Percentiles rank a stretch among this genome's conserved stretches.
Evolutionary conservation across 1,140 invertebrate genomes (phyloP).

Genomic region (Drosophila ironensis): DNA sequence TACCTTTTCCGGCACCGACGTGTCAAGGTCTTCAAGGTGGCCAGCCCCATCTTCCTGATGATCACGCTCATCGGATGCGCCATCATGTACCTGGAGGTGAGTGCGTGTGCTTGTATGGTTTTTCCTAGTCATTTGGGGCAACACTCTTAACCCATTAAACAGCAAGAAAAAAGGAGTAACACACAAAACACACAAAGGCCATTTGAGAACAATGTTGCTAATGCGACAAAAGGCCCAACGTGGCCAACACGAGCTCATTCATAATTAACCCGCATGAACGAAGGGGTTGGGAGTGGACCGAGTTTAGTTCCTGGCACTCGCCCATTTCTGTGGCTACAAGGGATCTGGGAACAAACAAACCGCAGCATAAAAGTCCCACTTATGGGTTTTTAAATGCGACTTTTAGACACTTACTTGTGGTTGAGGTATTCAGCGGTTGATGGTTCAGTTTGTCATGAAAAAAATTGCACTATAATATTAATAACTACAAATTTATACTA

Average conservation of each 20-base stretch:
- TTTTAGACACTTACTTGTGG: slow-evolving; percentile 29
- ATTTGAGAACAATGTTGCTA: slow-evolving; percentile 64
- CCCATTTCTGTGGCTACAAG: slow-evolving; percentile 6
- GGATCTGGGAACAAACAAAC: slow-evolving; percentile 14
- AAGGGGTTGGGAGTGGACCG: too few species aligned
- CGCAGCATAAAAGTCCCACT: slow-evolving; percentile 58
- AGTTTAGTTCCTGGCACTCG: background rate
- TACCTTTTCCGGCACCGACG: slow-evolving; percentile 91
- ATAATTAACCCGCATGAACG: slow-evolving; percentile 70
- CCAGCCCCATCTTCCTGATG: slow-evolving; percentile 93
- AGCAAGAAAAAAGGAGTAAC: background rate
- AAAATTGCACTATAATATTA: background rate
- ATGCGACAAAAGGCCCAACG: slow-evolving; percentile 61
- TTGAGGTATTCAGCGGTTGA: background rate
- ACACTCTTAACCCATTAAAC: slow-evolving; percentile 31
- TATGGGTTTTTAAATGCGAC: slow-evolving; percentile 72
- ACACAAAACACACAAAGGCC: slow-evolving; percentile 54
- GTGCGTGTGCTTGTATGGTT: too few species aligned
- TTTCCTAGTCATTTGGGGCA: slow-evolving; percentile 14
- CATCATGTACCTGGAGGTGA: slow-evolving; percentile 95
- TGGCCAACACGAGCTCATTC: slow-evolving; percentile 47
- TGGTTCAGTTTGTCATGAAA: slow-evolving; percentile 4
- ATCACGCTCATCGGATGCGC: slow-evolving; percentile 93
- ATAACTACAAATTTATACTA: background rate
- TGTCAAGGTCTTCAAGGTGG: slow-evolving; percentile 94